Evolutionary conservation across 64 coral and sea anemone species (phyloP).

Genomic region (Montipora sp.): DNA sequence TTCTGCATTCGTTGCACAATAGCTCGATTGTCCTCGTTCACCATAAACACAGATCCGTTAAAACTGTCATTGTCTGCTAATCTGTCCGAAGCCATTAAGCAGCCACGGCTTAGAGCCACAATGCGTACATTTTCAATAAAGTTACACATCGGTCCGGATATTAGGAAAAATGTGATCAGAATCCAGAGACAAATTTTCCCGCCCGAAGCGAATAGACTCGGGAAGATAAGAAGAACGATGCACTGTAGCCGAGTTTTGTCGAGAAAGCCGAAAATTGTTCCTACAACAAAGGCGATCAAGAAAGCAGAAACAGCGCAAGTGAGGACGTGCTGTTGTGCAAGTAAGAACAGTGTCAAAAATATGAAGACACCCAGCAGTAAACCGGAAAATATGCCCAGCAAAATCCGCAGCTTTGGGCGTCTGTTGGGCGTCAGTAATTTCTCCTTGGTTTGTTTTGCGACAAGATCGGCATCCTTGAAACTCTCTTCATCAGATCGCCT

Average conservation of each 20-base stretch:
- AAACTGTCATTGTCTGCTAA: constrained; percentile 9
- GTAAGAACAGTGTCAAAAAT: constrained; percentile 79
- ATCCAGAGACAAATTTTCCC: constrained; percentile 88
- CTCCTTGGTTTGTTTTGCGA: constrained; percentile 73
- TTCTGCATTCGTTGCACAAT: neutral
- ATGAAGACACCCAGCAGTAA: constrained; percentile 78
- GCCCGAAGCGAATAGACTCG: constrained; percentile 76
- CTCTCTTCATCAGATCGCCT: constrained; percentile 60
- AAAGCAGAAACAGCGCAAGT: constrained; percentile 66
- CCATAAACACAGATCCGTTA: neutral
- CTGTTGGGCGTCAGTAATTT: constrained; percentile 58
- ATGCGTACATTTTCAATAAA: constrained; percentile 75
- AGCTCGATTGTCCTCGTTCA: constrained; percentile 20
- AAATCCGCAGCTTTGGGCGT: constrained; percentile 78
- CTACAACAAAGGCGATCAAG: constrained; percentile 71
- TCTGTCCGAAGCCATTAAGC: neutral
- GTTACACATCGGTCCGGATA: constrained; percentile 92
- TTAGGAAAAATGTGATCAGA: constrained; percentile 81
- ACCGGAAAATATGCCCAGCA: constrained; percentile 75
- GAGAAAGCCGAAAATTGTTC: constrained; percentile 85
- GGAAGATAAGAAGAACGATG: constrained; percentile 83
- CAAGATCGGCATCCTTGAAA: constrained; percentile 78
- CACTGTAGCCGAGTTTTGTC: constrained; percentile 76
- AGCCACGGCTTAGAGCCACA: constrained; percentile 29
- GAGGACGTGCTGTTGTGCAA: constrained; percentile 53